Conservation (phyloP, 2,888 invertebrate species). For the Tachystola acroxantha region DNA sequence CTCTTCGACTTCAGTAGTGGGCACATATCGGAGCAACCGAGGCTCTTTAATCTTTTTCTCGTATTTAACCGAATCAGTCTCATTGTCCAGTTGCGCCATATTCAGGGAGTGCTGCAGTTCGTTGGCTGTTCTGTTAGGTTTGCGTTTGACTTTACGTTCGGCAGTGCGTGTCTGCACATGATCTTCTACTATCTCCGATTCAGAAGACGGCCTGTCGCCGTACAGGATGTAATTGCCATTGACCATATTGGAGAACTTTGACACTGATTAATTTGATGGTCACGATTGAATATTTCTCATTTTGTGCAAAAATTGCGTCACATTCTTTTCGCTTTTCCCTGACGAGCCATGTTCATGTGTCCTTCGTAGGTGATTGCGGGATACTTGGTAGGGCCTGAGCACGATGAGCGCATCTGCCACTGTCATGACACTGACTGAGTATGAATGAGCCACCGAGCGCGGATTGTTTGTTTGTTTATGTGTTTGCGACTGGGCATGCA, state of each 20-base stretch:
- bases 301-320: conserved; percentile 32
- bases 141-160: conserved; percentile 54
- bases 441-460: conserved; percentile 36
- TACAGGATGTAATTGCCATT: conserved; percentile 70
- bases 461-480: conserved; percentile 58
- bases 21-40: conserved; percentile 57
- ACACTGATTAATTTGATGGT: conserved; percentile 17
- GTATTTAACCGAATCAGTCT: conserved; percentile 64
- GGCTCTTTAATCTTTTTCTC: conserved; percentile 69
- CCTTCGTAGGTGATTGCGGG: conserved; percentile 17
- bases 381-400: conserved; percentile 15
- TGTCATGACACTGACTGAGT: conserved; percentile 35
- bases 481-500: conserved; percentile 32
- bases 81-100: conserved; percentile 59
- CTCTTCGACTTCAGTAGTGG: conserved; percentile 61
- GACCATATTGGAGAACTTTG: conserved; percentile 53
- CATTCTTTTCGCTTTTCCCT: conserved; percentile 21
- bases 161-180: conserved; percentile 56
- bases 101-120: conserved; percentile 57
- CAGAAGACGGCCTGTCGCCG: conserved; percentile 62
- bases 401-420: conserved; percentile 22
- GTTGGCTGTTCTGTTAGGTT: conserved; percentile 50
- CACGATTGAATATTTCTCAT: conserved; percentile 22
- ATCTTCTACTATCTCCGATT: conserved; percentile 64
- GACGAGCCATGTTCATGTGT: conserved; percentile 18